phyloP scores from a whole-genome alignment of 2,888 invertebrate species.

The Pyrocoelia pectoralis region DNA sequence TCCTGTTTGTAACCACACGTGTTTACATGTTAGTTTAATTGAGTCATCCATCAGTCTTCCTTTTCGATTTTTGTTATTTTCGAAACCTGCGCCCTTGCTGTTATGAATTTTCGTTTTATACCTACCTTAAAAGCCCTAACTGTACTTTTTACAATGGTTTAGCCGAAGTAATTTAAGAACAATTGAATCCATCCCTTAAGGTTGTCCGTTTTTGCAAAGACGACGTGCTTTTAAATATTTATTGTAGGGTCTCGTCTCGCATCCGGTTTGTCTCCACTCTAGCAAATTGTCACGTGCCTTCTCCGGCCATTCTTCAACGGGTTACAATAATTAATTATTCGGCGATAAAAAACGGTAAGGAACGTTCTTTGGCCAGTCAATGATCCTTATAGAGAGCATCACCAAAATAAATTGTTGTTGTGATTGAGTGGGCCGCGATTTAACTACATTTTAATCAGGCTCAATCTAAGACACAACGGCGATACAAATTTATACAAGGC shows the following conservation, averaged over 20 bases:
- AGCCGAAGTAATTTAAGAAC: slow-evolving; percentile 14
- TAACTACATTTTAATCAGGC: slow-evolving; percentile 60
- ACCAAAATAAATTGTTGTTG: slow-evolving; percentile 44
- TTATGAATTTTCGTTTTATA: background rate
- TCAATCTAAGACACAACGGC: slow-evolving; percentile 59
- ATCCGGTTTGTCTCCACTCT: slow-evolving; percentile 3
- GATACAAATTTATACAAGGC: slow-evolving; percentile 62
- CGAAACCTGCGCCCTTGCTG: no score
- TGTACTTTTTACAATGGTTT: slow-evolving; percentile 10
- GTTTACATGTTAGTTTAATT: slow-evolving; percentile 29
- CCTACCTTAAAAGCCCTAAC: background rate
- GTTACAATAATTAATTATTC: slow-evolving; percentile 4
- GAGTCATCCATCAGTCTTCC: slow-evolving; percentile 26
- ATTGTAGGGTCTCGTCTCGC: background rate
- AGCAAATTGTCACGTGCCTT: background rate
- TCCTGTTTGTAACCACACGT: slow-evolving; percentile 25
- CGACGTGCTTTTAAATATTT: slow-evolving; percentile 2
- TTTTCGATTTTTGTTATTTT: slow-evolving; percentile 10
- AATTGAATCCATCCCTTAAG: slow-evolving; percentile 11
- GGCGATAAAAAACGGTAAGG: slow-evolving; percentile 20
- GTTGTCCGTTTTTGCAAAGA: slow-evolving; percentile 1
- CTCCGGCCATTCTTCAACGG: background rate
- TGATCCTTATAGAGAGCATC: slow-evolving; percentile 39
- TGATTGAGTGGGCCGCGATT: slow-evolving; percentile 57
- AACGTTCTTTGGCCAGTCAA: slow-evolving; percentile 35